A percentile compares a stretch with the other conserved stretches of the same genome.
Evolutionary conservation across 2,113 vertebrate genomes (phyloP).

Genomic region (Callaeas wilsoni): DNA sequence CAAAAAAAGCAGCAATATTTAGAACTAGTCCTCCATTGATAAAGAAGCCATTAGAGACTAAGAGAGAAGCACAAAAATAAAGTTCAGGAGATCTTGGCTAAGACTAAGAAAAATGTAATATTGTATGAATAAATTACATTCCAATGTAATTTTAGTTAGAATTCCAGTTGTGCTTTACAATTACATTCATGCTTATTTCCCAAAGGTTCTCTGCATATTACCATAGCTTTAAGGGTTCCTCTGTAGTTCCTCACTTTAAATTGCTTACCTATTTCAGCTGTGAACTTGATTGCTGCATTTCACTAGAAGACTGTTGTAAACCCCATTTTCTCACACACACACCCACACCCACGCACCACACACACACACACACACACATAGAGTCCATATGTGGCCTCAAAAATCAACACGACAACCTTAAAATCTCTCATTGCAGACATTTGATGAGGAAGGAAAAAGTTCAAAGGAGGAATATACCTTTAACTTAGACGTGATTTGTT

Average conservation of each 20-base stretch:
- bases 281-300: background rate
- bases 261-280: background rate
- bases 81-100: background rate
- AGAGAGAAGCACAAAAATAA: background rate
- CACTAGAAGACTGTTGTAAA: background rate
- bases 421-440: background rate
- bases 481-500: background rate
- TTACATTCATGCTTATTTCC: conserved; percentile 11
- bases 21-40: background rate
- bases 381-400: background rate
- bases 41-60: background rate
- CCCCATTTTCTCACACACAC: background rate
- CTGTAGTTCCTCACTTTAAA: background rate
- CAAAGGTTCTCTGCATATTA: background rate
- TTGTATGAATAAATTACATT: conserved; percentile 3
- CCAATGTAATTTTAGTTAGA: background rate
- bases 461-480: background rate
- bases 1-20: background rate
- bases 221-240: background rate
- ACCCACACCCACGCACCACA: too few species aligned
- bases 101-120: background rate
- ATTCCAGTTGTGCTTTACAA: background rate
- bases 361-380: background rate
- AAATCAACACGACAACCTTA: background rate
- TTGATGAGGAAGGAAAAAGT: background rate